Base-by-base conservation (phyloP, 2,888 invertebrate species). In the Digitonthophagus gazella region DNA sequence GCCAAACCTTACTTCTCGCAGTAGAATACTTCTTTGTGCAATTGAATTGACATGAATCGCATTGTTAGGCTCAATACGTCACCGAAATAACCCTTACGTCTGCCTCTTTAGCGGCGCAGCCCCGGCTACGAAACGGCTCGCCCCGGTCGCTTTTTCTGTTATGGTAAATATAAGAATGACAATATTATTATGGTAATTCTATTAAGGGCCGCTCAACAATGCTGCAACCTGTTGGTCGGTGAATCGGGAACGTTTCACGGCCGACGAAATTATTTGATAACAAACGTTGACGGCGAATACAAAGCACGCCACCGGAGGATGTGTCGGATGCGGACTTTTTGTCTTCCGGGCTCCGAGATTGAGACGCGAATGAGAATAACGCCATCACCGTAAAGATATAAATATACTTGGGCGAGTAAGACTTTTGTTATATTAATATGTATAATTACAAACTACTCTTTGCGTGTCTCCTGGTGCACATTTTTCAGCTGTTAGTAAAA, bases 151-250 rank as follows among this genome's bases (percentile, higher is more conserved):
- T 79, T 79, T 79, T 80, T 79, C 78, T 79, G 79, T 80, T 80
- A 80, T 80, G 80, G 80, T 80, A 80, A 80, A 80, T 80, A 79
- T 77, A 82, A 82, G 82, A 82, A 82, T 81, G 82, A 81, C 81
- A 82, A 82, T 82, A 82, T 82, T 82, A 82, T 82, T 82, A 82
- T 82, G 82, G 81, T 82, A 82, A 82, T 82, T 81, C 81, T 79
- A 82, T 82, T 82, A 82, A 82, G 81, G 78, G 79, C 80, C 77
- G 79, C n/a, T 77, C 78, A 78, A 81, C 80, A 82, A 82, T 82
- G 76, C 79, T 79, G 75, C 82, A 82, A 82, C 82, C 82, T 82
- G 82, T 82, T 82, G 82, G 78, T 68, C 19, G 15, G 72, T 76
- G 79, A 79, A 81, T 81, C 76, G 80, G 76, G 78, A 79, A 78